Conservation (phyloP, 2,888 invertebrate species). For the Perizoma flavofasciatum region DNA sequence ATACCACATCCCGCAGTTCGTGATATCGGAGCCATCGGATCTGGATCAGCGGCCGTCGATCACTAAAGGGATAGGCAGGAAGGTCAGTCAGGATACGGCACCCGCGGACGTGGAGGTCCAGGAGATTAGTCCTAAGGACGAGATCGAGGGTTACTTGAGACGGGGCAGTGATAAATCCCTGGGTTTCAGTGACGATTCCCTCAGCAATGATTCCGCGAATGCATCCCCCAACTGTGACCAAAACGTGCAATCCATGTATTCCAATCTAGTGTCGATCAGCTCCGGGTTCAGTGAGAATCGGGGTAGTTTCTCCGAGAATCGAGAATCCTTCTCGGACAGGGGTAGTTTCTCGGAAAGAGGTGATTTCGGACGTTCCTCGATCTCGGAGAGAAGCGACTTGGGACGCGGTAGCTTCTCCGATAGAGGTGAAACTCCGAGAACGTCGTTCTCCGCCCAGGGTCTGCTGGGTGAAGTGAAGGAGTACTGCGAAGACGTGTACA, state of each 20-base stretch:
- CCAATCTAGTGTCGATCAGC: slow-evolving; percentile 82
- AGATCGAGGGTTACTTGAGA: slow-evolving; percentile 77
- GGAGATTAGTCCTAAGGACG: slow-evolving; percentile 71
- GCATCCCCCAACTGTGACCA: slow-evolving; percentile 83
- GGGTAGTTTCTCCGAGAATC: slow-evolving; percentile 75
- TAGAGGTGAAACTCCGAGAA: slow-evolving; percentile 74
- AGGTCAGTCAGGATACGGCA: slow-evolving; percentile 87
- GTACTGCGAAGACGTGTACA: slow-evolving; percentile 69
- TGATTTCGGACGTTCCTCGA: slow-evolving; percentile 70
- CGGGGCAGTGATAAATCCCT: slow-evolving; percentile 88
- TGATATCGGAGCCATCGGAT: slow-evolving; percentile 89
- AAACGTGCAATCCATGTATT: slow-evolving; percentile 76
- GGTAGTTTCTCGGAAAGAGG: slow-evolving; percentile 78
- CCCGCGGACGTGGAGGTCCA: slow-evolving; percentile 57
- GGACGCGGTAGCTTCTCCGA: slow-evolving; percentile 75
- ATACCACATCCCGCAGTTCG: slow-evolving; percentile 84
- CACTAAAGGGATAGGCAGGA: slow-evolving; percentile 89
- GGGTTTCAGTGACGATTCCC: slow-evolving; percentile 88
- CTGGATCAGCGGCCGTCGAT: slow-evolving; percentile 89
- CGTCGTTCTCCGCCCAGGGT: slow-evolving; percentile 77
- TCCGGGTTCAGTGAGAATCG: slow-evolving; percentile 85
- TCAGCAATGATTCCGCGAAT: slow-evolving; percentile 86
- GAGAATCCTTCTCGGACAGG: slow-evolving; percentile 76
- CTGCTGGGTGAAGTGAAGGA: slow-evolving; percentile 73
- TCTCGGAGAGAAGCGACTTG: slow-evolving; percentile 84